These are phyloP conservation scores for Gymnothorax javanicus DNA, from an alignment of 2,797 vertebrate genomes.

Conservation along the genomic window DNA sequence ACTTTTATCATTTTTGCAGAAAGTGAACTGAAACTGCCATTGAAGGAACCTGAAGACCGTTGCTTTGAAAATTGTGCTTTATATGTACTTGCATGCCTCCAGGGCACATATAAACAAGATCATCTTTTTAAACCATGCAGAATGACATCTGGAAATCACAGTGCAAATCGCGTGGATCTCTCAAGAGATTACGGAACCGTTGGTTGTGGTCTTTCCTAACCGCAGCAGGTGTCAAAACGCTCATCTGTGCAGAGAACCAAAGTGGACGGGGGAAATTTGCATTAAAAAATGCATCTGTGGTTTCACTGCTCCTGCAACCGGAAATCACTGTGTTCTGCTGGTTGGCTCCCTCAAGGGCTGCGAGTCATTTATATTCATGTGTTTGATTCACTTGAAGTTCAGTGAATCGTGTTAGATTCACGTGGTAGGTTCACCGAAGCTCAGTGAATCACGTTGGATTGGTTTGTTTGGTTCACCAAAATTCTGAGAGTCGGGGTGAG, in stretches of 20 bases:
- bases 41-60: too few relatives aligned
- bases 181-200: not conserved
- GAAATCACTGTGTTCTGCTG: not conserved
- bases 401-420: too few relatives aligned
- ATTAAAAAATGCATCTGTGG: not conserved
- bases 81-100: not conserved
- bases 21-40: too few relatives aligned
- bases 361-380: too few relatives aligned
- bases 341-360: not conserved
- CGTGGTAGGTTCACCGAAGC: too few relatives aligned
- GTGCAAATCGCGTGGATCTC: not conserved
- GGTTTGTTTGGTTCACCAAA: too few relatives aligned
- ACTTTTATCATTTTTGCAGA: too few relatives aligned
- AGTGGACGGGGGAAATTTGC: not conserved
- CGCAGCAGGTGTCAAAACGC: not conserved
- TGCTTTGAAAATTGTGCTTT: not conserved
- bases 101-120: too few relatives aligned
- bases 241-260: not conserved
- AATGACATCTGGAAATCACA: too few relatives aligned
- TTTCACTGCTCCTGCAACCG: not conserved
- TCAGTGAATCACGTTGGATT: too few relatives aligned
- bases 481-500: not conserved
- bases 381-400: too few relatives aligned
- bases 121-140: too few relatives aligned
- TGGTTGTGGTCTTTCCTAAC: not conserved